A percentile compares a stretch with the other conserved stretches of the same genome.
Conservation (phyloP, 2,113 vertebrate genomes). For the Rhineura floridana region DNA sequence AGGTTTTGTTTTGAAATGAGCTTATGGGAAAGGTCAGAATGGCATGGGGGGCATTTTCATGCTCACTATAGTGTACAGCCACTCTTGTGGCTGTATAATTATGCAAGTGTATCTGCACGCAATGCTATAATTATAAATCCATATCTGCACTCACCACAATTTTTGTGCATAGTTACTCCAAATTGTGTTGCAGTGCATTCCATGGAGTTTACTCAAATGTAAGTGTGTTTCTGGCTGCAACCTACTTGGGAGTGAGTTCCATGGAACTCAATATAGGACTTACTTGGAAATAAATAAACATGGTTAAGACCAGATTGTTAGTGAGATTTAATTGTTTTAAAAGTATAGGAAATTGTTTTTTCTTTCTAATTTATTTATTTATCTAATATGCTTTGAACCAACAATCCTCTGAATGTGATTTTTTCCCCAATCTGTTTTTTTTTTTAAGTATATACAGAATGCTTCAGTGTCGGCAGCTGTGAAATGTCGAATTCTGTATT, state of each 20-base stretch:
- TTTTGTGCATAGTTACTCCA: not conserved
- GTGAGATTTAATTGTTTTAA: not conserved
- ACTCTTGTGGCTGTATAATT: no score
- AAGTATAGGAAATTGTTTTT: not conserved
- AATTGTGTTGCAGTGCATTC: not conserved
- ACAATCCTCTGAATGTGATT: not conserved
- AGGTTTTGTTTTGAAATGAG: no score
- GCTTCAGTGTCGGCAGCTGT: not conserved
- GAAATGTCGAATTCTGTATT: not conserved
- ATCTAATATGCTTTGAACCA: not conserved
- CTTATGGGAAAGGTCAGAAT: no score
- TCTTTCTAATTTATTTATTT: not conserved
- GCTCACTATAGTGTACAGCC: no score
- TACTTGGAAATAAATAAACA: not conserved
- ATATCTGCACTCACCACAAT: not conserved
- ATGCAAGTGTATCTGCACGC: not conserved
- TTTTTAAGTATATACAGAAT: not conserved
- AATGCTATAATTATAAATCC: not conserved
- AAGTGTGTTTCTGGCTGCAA: not conserved
- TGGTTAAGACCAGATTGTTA: not conserved
- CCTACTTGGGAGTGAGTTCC: not conserved
- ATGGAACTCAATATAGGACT: not conserved
- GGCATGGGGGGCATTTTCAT: no score
- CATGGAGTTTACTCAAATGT: not conserved
- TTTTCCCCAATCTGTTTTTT: not conserved